Conservation (phyloP, 2,888 invertebrate species). For the Drosophila antonietae region DNA sequence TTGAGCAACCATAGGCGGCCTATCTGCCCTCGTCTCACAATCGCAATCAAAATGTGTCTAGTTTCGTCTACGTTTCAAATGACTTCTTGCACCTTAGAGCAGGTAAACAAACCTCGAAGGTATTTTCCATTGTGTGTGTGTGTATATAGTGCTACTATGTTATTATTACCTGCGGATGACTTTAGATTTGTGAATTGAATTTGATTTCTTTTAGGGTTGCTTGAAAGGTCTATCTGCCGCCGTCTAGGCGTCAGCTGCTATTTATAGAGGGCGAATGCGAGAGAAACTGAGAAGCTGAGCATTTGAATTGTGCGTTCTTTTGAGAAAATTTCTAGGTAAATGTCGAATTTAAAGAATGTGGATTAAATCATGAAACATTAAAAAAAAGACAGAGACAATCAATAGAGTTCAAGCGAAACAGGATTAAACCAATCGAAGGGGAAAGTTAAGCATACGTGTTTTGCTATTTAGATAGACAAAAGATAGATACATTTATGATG, state of each 20-base stretch:
- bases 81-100: conserved; percentile 65
- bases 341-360: conserved; percentile 21
- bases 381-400: not conserved
- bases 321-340: conserved; percentile 46
- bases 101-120: conserved; percentile 41
- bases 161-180: conserved; percentile 53
- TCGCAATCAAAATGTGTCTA: conserved; percentile 39
- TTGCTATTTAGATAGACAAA: not conserved
- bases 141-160: conserved; percentile 26
- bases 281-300: conserved; percentile 8
- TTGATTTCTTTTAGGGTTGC: conserved; percentile 42
- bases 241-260: conserved; percentile 45
- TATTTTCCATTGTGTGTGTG: conserved; percentile 21
- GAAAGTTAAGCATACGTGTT: not conserved
- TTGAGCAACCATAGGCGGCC: conserved; percentile 23
- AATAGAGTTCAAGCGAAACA: conserved; percentile 17
- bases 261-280: conserved; percentile 31
- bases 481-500: not conserved
- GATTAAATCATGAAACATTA: conserved; percentile 45
- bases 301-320: conserved; percentile 27
- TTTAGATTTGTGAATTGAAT: conserved; percentile 61
- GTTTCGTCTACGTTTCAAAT: conserved; percentile 22
- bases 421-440: not conserved
- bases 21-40: conserved; percentile 21
- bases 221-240: conserved; percentile 10